These are phyloP conservation scores for Aelia acuminata DNA, from an alignment of 2,888 invertebrate genomes.

Conservation along the genomic window DNA sequence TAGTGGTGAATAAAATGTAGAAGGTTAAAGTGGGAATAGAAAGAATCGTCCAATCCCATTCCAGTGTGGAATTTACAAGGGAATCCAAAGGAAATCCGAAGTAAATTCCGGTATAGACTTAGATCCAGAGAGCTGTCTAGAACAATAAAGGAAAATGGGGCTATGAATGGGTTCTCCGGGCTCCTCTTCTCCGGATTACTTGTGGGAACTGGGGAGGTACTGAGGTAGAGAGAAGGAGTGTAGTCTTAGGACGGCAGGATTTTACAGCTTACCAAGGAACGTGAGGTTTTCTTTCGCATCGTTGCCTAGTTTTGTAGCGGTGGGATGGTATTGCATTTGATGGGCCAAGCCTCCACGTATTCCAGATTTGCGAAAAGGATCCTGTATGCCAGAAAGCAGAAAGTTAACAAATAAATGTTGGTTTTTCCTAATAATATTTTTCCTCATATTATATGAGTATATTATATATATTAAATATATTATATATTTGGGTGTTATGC, in stretches of 20 bases:
- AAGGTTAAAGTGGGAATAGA: background rate
- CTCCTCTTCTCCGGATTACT: background rate
- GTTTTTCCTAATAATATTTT: too few species aligned
- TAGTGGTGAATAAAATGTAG: background rate
- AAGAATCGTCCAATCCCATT: background rate
- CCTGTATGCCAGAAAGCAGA: background rate
- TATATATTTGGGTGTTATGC: too few species aligned
- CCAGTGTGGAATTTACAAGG: background rate
- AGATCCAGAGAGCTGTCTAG: background rate
- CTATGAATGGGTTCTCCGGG: background rate
- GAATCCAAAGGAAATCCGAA: background rate
- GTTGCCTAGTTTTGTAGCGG: background rate
- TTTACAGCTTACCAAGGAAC: background rate
- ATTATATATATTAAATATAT: too few species aligned
- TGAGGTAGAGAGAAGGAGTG: background rate
- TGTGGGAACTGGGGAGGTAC: background rate
- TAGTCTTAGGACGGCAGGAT: background rate
- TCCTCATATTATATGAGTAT: too few species aligned
- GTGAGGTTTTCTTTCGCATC: background rate
- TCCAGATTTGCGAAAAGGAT: background rate
- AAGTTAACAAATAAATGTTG: too few species aligned
- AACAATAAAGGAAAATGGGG: constrained; percentile 4
- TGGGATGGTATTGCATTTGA: background rate
- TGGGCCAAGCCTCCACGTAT: background rate
- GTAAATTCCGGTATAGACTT: background rate